Percentiles rank a stretch among this genome's conserved stretches.
These are phyloP conservation scores for Pachydiplax longipennis DNA, from an alignment of 2,888 invertebrate genomes.

Conservation along the genomic window DNA sequence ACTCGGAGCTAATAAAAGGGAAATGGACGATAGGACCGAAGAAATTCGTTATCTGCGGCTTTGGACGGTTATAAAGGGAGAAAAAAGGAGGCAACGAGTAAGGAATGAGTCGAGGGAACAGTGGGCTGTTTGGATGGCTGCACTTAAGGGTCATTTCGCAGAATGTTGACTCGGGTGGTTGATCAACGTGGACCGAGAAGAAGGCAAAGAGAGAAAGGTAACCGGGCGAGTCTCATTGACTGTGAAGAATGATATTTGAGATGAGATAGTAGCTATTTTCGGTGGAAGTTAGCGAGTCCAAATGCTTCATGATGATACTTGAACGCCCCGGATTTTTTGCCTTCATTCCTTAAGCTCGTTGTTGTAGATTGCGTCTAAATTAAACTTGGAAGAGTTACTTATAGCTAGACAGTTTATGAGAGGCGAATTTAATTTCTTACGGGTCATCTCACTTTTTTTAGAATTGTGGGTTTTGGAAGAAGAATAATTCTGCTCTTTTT, in stretches of 20 bases:
- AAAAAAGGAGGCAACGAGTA: background rate
- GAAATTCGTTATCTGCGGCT: background rate
- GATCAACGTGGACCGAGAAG: background rate
- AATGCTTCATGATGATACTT: no score
- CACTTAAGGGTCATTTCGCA: background rate
- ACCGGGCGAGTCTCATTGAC: background rate
- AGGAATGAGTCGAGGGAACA: background rate
- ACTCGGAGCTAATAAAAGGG: background rate
- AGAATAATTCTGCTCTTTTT: no score
- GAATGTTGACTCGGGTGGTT: background rate
- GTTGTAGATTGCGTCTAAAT: no score
- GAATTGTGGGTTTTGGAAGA: no score
- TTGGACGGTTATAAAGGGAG: background rate
- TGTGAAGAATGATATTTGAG: background rate
- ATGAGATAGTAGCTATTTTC: background rate
- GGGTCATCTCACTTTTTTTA: no score
- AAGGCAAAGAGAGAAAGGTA: background rate
- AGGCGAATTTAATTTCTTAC: no score
- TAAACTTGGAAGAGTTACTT: no score
- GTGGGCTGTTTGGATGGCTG: background rate
- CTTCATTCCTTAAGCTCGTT: no score
- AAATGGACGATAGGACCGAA: background rate
- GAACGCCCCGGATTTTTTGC: no score
- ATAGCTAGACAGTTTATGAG: no score
- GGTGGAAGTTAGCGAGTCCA: background rate